These are phyloP conservation scores for Fregata magnificens DNA, from an alignment of 2,113 vertebrate genomes.

Conservation along the genomic window DNA sequence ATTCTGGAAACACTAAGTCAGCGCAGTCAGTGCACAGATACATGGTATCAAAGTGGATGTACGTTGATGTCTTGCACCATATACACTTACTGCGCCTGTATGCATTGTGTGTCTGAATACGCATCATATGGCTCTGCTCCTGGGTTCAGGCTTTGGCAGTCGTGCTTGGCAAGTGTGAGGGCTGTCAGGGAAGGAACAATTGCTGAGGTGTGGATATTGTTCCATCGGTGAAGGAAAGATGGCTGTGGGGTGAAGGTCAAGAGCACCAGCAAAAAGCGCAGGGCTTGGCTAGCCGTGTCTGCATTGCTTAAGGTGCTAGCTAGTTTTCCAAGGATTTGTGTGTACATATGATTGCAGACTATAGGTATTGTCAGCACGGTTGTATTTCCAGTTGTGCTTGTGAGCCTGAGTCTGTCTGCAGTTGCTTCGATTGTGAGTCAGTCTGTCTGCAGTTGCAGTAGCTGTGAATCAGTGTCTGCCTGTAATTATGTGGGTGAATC, in stretches of 20 bases:
- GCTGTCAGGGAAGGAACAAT: background rate
- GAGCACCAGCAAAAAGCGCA: accelerated
- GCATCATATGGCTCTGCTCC: background rate
- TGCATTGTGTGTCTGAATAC: background rate
- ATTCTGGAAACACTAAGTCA: background rate
- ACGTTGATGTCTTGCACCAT: background rate
- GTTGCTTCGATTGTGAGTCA: conserved; percentile 63
- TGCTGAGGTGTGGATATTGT: background rate
- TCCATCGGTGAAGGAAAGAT: background rate
- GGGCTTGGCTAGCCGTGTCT: background rate
- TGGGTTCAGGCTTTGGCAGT: background rate
- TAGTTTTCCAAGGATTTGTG: background rate
- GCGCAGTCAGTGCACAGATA: background rate
- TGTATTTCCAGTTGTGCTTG: conserved; percentile 45
- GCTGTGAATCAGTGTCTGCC: conserved; percentile 62
- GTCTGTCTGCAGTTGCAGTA: conserved; percentile 51
- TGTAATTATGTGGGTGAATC: conserved; percentile 57
- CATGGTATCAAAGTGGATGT: background rate
- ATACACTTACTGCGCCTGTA: background rate
- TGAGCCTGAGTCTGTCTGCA: conserved; percentile 27
- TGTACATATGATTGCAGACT: background rate
- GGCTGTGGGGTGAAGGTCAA: conserved; percentile 9
- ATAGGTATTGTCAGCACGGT: background rate
- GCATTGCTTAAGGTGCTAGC: background rate
- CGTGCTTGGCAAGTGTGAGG: background rate